phyloP scores from a whole-genome alignment of 2,113 vertebrate genomes.

The Helogale parvula region DNA sequence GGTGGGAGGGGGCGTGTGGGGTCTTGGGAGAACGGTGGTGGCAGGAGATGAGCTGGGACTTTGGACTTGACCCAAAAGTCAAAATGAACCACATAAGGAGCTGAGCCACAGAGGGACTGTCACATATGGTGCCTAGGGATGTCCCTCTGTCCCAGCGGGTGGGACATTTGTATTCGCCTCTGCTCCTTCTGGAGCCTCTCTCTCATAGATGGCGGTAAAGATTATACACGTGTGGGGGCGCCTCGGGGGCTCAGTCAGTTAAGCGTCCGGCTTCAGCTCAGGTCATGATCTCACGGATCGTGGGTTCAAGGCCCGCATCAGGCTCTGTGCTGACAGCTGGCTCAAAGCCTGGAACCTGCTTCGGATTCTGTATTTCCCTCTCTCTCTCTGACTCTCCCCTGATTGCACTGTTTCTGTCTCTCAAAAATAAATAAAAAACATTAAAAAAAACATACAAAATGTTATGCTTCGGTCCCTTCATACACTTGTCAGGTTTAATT shows the following conservation, averaged over 20 bases:
- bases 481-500: not conserved
- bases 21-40: not conserved
- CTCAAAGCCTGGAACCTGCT: too few relatives aligned
- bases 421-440: too few relatives aligned
- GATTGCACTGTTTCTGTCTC: too few relatives aligned
- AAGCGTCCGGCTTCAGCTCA: too few relatives aligned
- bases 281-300: too few relatives aligned
- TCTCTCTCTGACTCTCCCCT: too few relatives aligned
- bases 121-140: not conserved
- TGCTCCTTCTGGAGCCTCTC: not conserved
- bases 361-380: too few relatives aligned
- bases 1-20: rapidly evolving
- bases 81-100: not conserved
- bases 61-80: not conserved
- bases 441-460: too few relatives aligned
- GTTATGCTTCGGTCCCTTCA: not conserved
- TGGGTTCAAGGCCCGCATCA: too few relatives aligned
- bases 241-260: too few relatives aligned
- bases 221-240: not conserved
- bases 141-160: not conserved
- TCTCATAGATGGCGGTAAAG: not conserved
- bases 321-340: too few relatives aligned
- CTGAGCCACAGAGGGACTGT: not conserved
- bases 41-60: not conserved
- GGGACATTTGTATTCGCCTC: not conserved